Evolutionary conservation across 2,888 invertebrate species (phyloP).

Genomic region (Scelioninae gen. 2): DNA sequence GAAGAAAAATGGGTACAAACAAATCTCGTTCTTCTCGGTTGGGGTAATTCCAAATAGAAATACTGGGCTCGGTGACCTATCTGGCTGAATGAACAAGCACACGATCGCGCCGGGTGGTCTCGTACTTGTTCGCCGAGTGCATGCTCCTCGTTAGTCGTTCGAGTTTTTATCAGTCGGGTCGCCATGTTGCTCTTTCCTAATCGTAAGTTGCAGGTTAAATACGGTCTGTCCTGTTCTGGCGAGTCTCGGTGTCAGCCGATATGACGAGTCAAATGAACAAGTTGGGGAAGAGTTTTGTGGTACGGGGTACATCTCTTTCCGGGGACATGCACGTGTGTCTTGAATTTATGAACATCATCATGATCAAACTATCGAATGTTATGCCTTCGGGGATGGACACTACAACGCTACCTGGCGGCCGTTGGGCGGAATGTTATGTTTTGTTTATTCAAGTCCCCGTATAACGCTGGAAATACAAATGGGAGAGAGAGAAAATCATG

Average conservation of each 20-base stretch:
- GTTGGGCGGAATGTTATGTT: slow-evolving; percentile 9
- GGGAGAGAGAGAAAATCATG: slow-evolving; percentile 27
- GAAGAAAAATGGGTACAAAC: slow-evolving; percentile 43
- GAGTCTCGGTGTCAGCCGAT: no score
- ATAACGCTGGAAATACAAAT: slow-evolving; percentile 28
- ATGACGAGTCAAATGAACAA: no score
- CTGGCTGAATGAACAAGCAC: slow-evolving; percentile 57
- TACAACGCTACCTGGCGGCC: slow-evolving; percentile 28
- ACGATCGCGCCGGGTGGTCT: slow-evolving; percentile 62
- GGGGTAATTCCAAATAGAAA: slow-evolving; percentile 57
- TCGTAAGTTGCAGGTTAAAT: slow-evolving; percentile 31
- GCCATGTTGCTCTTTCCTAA: slow-evolving; percentile 52
- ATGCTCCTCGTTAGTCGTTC: slow-evolving; percentile 58
- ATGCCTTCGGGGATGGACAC: slow-evolving; percentile 2
- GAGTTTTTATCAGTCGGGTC: slow-evolving; percentile 56
- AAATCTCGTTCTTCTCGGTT: slow-evolving; percentile 41
- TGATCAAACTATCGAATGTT: no score
- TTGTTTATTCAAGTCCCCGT: slow-evolving; percentile 29
- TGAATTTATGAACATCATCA: no score
- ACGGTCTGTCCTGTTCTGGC: no score
- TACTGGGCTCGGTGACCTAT: slow-evolving; percentile 53
- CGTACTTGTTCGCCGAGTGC: slow-evolving; percentile 56
- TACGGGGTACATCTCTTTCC: no score
- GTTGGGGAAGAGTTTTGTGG: no score
- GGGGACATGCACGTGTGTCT: no score